Conservation (phyloP, 2,888 invertebrate genomes). For the Caenorhabditis sp. region DNA sequence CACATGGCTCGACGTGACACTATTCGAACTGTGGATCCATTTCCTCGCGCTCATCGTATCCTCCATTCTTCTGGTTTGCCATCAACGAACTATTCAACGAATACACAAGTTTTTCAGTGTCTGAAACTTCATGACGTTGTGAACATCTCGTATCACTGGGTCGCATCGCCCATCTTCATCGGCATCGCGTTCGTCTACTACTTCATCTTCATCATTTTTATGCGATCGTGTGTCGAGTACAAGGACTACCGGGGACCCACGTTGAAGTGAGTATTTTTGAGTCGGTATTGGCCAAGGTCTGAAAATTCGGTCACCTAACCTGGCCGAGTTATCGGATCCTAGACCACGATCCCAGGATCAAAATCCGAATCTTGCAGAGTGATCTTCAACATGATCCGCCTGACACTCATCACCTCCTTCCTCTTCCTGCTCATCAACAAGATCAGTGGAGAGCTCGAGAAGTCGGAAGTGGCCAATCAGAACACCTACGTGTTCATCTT, state of each 20-base stretch:
- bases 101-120: conserved; percentile 39
- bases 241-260: conserved; percentile 86
- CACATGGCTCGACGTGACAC: conserved; percentile 94
- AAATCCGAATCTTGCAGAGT: conserved; percentile 65
- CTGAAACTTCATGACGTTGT: conserved; percentile 62
- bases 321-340: too few relatives aligned
- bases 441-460: conserved; percentile 75
- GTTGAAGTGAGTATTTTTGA: conserved; percentile 64
- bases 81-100: not conserved
- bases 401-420: conserved; percentile 68
- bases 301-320: too few relatives aligned
- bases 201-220: conserved; percentile 95
- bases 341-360: too few relatives aligned
- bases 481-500: conserved; percentile 72
- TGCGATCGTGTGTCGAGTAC: conserved; percentile 91
- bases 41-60: conserved; percentile 91
- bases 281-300: too few relatives aligned
- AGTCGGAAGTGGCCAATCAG: conserved; percentile 69
- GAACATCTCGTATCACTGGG: conserved; percentile 90
- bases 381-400: conserved; percentile 69
- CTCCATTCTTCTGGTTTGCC: conserved; percentile 88
- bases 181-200: conserved; percentile 95
- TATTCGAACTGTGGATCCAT: conserved; percentile 96
- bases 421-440: conserved; percentile 74
- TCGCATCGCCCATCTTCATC: conserved; percentile 93